Evolutionary conservation across 2,888 invertebrate species (phyloP), one percentile per base, ranked within the genome.

Genomic region (Luperina testacea): DNA sequence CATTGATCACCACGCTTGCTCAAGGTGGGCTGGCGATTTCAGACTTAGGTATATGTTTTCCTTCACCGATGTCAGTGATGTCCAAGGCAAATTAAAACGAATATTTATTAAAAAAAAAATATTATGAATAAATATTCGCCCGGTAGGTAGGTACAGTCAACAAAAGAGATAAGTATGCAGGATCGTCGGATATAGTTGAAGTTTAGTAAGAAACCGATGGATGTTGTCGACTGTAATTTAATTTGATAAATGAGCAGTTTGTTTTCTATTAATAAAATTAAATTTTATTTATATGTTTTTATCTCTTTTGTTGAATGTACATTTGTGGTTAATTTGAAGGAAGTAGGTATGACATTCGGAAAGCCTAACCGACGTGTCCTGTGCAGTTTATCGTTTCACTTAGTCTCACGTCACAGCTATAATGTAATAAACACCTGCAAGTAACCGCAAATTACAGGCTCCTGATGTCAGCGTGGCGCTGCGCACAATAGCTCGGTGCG

Each of bases 361-460:
- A 87, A 89, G 82, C 81, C 75, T 91, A 91, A 90, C 87, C 84
- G 88, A 90, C 88, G 85, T 87, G 89, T 91, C 90, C 90, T 91
- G 90, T 88, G 77, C 83, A 81, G 81, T 81, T 77, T 87, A 90
- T 90, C 87, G 88, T 90, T 89, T 90, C 89, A 90, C 87, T 90
- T 90, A 75, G 91, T 92, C 92, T 89, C 90, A 88, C 86, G 81
- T 90, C 89, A 88, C 90, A 89, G 90, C 86, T 89, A 87, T 92
- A 92, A 91, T 90, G 90, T 92, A 92, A 92, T 93, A 94, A 94
- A 94, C 95, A 95, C 95, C 94, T 94, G 95, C 92, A 89, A 92
- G 92, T 93, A 92, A 95, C 96, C 96, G 93, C 96, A 94, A 95
- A 96, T 96, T 95, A 95, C 92, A 94, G 94, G 94, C 91, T 94